Conservation (phyloP, 1,140 invertebrate species). For the Bombus cullumanus region DNA sequence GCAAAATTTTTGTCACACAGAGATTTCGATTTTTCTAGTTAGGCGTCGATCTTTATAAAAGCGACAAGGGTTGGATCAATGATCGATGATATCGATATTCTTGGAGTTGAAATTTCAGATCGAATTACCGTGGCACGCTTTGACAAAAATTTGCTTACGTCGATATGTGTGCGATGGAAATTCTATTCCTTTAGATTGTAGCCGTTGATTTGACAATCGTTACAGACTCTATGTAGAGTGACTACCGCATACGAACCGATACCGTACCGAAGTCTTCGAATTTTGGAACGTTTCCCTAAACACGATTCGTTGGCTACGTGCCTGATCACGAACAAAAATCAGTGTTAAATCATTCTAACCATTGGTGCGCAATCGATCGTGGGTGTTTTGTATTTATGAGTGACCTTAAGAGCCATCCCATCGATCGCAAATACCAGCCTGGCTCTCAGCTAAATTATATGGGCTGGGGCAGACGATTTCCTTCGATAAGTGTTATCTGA, state of each 20-base stretch:
- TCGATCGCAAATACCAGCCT: constrained; percentile 37
- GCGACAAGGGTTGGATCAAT: too few relatives aligned
- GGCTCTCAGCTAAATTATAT: constrained; percentile 47
- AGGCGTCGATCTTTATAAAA: too few relatives aligned
- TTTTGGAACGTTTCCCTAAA: constrained; percentile 36
- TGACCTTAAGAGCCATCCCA: constrained; percentile 47
- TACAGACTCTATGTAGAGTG: not conserved
- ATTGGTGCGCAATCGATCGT: constrained; percentile 40
- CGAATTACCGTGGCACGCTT: too few relatives aligned
- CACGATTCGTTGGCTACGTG: constrained; percentile 29
- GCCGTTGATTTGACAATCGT: not conserved
- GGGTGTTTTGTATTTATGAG: constrained; percentile 50
- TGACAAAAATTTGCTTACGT: too few relatives aligned
- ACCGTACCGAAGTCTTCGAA: not conserved
- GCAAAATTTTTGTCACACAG: too few relatives aligned
- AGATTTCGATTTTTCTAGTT: too few relatives aligned
- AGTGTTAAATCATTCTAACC: constrained; percentile 2
- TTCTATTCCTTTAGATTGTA: not conserved
- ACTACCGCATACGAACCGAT: not conserved
- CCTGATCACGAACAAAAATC: constrained; percentile 47
- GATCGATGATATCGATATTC: too few relatives aligned
- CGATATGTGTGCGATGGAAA: not conserved
- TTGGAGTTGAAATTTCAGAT: too few relatives aligned
- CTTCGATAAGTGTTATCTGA: constrained; percentile 11
- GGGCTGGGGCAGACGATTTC: constrained; percentile 8